Conservation (phyloP, 1,140 invertebrate genomes). For the honey bee (Apis mellifera) region Amel_HAv3.1 CM009932.2:13724501-13725000, state of each 20-base stretch:
- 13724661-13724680: conserved; percentile 91
- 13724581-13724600: conserved; percentile 85
- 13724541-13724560: conserved; percentile 33
- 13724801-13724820: neutral
- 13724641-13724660: conserved; percentile 89
- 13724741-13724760: conserved; percentile 16
- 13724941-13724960: conserved; percentile 83
- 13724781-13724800: neutral
- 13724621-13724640: conserved; percentile 91
- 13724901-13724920: neutral
- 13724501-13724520: conserved; percentile 97
- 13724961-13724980: conserved; percentile 88
- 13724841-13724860: neutral
- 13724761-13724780: neutral
- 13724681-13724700: conserved; percentile 93
- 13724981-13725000: conserved; percentile 81
- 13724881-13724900: neutral
- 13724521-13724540: conserved; percentile 84
- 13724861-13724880: neutral
- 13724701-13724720: conserved; percentile 90
- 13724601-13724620: conserved; percentile 95
- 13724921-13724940: conserved; percentile 75
- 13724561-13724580: conserved; percentile 37
- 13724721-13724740: conserved; percentile 81
- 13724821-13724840: neutral